These are phyloP conservation scores for Microdon myrmicae DNA, from an alignment of 2,888 invertebrate genomes.

Conservation along the genomic window DNA sequence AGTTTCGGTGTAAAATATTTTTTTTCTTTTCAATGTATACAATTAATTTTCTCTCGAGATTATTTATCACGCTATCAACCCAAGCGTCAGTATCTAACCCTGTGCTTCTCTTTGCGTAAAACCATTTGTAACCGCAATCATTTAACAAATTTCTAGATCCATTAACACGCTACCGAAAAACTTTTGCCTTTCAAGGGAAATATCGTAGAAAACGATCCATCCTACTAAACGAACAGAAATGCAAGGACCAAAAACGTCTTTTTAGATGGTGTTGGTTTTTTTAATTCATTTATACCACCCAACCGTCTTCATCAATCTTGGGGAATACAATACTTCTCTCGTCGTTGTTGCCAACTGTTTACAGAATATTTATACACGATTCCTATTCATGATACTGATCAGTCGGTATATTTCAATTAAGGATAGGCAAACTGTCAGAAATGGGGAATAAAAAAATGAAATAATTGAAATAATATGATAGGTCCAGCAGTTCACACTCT, in stretches of 20 bases:
- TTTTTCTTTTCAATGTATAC: too few relatives aligned
- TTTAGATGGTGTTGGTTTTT: conserved; percentile 12
- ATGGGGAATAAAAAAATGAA: conserved; percentile 9
- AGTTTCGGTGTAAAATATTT: too few relatives aligned
- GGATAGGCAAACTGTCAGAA: conserved; percentile 37
- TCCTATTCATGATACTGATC: conserved; percentile 39
- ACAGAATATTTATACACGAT: conserved; percentile 37
- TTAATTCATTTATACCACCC: conserved; percentile 39
- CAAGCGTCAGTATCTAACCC: too few relatives aligned
- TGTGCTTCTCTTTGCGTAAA: too few relatives aligned
- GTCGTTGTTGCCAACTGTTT: conserved; percentile 28
- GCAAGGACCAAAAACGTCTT: conserved; percentile 5
- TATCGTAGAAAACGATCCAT: neutral
- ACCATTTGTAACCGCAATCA: conserved; percentile 10
- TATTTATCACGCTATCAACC: conserved; percentile 5
- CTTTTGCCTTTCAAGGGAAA: conserved; percentile 6
- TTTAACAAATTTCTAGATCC: conserved; percentile 12
- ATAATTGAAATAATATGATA: conserved; percentile 30
- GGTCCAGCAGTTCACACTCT: conserved; percentile 9
- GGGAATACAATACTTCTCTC: conserved; percentile 5
- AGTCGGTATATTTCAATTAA: conserved; percentile 52
- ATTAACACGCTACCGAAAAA: conserved; percentile 21
- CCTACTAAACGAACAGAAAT: neutral
- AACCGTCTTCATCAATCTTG: too few relatives aligned
- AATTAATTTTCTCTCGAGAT: conserved; percentile 7